Evolutionary conservation across 2,797 vertebrate genomes (phyloP), one percentile per base, ranked within the genome.

Genomic region (Lophura swinhoii): DNA sequence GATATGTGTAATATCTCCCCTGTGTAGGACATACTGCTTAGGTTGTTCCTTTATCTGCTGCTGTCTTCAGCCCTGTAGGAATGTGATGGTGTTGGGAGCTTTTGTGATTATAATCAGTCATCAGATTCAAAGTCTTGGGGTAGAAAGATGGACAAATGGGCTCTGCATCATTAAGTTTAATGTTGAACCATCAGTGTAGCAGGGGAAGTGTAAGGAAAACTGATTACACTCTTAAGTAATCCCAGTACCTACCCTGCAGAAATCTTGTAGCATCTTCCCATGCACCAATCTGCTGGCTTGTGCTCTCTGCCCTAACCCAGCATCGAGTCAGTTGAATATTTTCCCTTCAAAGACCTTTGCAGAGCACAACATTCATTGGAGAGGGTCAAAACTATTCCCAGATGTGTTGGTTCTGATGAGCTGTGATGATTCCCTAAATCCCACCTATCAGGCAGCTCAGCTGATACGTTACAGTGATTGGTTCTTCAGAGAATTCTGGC

Each of bases 281-380:
- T 44, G 29, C 23, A 69, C 28, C 4, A 24, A 23, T 4, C 12
- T 0, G 0, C 8, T 7, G 43, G 31, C 49, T 22, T 3, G 0
- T 49, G 43, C 9, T 15, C 35, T 24, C 33, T 49, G 11, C 33
- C 55, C 68, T 62, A 53, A 67, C 28, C 20, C 2, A 1, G 12
- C 10, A 2, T 37, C 51, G 44, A 75, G 71, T 26, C 64, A 15
- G 4, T 55, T 60, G 33, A 41, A 8, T 35, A 10, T 55, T 53
- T 66, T 71, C 15, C 17, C 9, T 18, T 43, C 14, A 33, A 66
- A 53, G 66, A 81, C 2, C 17, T 44, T 91, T 64, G 16, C 14
- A 48, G 3, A 28, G 33, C 51, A 17, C 16, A 35, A 18, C 15
- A 46, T 9, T 44, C 26, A 21, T 12, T 39, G 8, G 6, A 23